Conservation (phyloP, 2,888 invertebrate genomes). For the Chymomyza procnemis region DNA sequence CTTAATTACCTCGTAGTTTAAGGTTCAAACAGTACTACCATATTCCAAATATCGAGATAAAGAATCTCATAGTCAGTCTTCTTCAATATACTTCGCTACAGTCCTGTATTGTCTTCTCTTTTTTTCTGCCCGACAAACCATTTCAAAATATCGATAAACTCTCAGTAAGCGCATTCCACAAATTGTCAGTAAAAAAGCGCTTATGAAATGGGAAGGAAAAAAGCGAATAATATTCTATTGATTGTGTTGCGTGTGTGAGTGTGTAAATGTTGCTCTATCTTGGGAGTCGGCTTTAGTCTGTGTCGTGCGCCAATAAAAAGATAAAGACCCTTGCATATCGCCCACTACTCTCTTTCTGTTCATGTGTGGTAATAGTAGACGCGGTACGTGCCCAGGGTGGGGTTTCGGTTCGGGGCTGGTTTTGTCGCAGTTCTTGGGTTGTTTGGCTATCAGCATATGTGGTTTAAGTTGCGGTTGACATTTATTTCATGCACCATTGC, state of each 20-base stretch:
- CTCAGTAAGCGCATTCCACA: constrained; percentile 32
- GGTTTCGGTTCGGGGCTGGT: constrained; percentile 2
- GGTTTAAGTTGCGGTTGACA: constrained; percentile 72
- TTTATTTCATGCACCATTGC: constrained; percentile 71
- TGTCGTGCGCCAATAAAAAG: constrained; percentile 62
- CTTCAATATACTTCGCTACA: too few species aligned
- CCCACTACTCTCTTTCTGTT: background rate
- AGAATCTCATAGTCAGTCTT: too few species aligned
- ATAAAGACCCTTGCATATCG: constrained; percentile 47
- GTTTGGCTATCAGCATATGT: constrained; percentile 64
- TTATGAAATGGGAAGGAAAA: constrained; percentile 6
- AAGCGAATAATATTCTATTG: constrained; percentile 40
- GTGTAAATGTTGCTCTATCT: constrained; percentile 13
- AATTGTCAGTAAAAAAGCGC: constrained; percentile 41
- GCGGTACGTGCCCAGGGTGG: background rate
- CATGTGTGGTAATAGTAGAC: background rate
- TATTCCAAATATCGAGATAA: too few species aligned
- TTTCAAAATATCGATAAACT: background rate
- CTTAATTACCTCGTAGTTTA: too few species aligned
- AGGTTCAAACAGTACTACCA: too few species aligned
- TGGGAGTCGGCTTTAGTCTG: constrained; percentile 27
- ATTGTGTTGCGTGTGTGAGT: constrained; percentile 17
- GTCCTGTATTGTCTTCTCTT: too few species aligned
- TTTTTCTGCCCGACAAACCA: background rate
- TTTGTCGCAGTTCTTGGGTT: background rate